phyloP scores from a whole-genome alignment of 2,113 vertebrate genomes.

The Turnix velox region DNA sequence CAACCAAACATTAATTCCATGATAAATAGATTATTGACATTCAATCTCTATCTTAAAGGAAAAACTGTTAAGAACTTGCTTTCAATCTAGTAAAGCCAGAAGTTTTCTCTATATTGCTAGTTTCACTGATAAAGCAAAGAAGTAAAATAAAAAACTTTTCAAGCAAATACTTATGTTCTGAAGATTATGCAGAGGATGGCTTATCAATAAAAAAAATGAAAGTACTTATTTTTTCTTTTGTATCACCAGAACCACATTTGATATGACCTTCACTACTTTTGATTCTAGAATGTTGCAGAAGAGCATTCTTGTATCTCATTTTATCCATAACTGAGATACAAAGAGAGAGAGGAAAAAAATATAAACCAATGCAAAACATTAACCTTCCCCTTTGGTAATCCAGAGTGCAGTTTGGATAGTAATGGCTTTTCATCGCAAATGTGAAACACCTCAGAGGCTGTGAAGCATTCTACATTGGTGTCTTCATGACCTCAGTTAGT shows the following conservation, averaged over 20 bases:
- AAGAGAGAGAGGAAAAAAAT: background rate
- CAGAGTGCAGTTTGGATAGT: background rate
- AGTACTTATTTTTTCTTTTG: background rate
- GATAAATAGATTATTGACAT: background rate
- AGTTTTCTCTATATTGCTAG: background rate
- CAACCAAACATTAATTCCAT: background rate
- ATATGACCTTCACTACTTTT: background rate
- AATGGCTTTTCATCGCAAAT: background rate
- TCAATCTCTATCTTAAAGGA: background rate
- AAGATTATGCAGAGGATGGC: background rate
- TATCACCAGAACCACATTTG: background rate
- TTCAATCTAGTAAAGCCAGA: background rate
- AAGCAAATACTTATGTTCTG: background rate
- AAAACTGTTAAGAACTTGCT: background rate
- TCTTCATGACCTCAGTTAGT: background rate
- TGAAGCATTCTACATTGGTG: background rate
- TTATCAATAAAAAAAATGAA: background rate
- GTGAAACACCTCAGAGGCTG: background rate
- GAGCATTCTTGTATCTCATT: background rate
- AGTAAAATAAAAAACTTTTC: background rate
- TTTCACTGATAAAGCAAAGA: background rate
- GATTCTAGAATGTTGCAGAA: background rate
- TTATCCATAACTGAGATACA: background rate
- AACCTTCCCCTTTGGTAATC: background rate
- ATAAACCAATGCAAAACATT: background rate